These are phyloP conservation scores for Trichechus manatus DNA, from an alignment of 2,113 vertebrate species.

Conservation along the genomic window DNA sequence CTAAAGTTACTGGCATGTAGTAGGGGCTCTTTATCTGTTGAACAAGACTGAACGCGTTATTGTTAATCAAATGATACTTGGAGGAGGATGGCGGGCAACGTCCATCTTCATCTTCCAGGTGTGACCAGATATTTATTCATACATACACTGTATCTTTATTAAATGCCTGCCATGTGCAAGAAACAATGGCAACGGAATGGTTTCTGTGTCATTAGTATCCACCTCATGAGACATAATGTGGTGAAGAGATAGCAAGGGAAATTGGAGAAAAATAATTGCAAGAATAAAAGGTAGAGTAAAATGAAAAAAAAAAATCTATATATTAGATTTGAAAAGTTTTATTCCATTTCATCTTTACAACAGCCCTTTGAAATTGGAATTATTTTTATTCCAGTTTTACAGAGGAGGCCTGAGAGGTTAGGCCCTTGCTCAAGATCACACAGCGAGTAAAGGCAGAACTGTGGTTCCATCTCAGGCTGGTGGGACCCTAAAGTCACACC, in stretches of 20 bases:
- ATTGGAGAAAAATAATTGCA: not conserved
- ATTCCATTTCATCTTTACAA: not conserved
- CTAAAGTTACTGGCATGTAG: not conserved
- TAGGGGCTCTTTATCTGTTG: not conserved
- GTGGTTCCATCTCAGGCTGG: not conserved
- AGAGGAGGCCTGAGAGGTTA: not conserved
- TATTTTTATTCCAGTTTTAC: not conserved
- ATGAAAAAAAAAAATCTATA: not conserved
- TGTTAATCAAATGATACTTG: not conserved
- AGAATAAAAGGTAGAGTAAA: constrained; percentile 13
- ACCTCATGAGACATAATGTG: not conserved
- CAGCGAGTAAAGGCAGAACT: not conserved
- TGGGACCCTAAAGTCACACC: accelerated
- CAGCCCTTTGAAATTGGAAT: not conserved
- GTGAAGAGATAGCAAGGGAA: not conserved
- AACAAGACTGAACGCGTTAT: not conserved
- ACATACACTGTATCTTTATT: not conserved
- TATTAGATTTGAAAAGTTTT: constrained; percentile 10
- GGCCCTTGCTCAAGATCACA: not conserved
- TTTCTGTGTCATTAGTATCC: not conserved
- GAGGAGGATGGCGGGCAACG: not conserved
- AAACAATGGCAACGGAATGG: not conserved
- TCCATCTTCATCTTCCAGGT: not conserved
- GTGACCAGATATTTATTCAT: not conserved
- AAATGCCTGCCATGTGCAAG: not conserved